A percentile compares a stretch with the other conserved stretches of the same genome.
Evolutionary conservation across 2,113 vertebrate species (phyloP).

Genomic region (Rhineura floridana): DNA sequence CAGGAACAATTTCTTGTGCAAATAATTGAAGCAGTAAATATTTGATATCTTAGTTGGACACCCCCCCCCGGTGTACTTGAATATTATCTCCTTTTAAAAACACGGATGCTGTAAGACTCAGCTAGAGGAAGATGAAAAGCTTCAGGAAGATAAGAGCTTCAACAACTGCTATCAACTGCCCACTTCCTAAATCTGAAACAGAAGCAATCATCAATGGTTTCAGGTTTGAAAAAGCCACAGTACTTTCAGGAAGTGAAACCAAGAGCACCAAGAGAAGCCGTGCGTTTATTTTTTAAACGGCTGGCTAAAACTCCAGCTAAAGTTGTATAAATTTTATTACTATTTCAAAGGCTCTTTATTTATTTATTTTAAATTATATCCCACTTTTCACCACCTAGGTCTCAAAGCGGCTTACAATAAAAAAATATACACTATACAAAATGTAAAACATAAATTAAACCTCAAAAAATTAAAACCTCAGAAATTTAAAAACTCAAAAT

Average conservation of each 20-base stretch:
- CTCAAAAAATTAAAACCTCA: too few relatives aligned
- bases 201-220: neutral
- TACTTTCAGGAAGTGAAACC: neutral
- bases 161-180: neutral
- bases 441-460: too few relatives aligned
- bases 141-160: neutral
- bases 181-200: constrained; percentile 5
- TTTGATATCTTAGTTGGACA: neutral
- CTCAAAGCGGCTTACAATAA: too few relatives aligned
- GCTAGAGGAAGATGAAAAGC: neutral
- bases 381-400: too few relatives aligned
- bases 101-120: neutral
- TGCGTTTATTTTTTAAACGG: neutral
- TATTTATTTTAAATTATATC: too few relatives aligned
- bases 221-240: neutral
- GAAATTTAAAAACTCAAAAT: too few relatives aligned
- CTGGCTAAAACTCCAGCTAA: neutral
- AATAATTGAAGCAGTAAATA: neutral
- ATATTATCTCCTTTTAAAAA: neutral
- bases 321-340: neutral
- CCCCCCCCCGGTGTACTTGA: neutral
- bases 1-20: neutral
- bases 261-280: neutral
- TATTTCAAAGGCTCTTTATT: neutral
- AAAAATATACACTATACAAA: too few relatives aligned